Conservation (phyloP, 2,888 invertebrate species). For the Protodeltote pygarga region DNA sequence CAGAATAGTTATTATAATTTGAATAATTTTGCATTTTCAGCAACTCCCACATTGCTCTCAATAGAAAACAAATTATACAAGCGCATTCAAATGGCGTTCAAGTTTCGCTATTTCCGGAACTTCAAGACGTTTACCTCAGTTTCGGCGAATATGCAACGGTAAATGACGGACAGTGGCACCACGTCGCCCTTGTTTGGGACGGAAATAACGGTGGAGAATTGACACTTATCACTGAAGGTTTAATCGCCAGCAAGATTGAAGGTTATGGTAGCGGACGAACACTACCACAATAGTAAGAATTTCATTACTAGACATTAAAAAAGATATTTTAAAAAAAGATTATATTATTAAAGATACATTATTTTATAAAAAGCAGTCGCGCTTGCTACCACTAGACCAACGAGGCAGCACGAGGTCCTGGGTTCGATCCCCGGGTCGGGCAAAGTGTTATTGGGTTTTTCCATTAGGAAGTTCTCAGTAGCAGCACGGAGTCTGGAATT, state of each 20-base stretch:
- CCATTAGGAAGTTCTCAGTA: no score
- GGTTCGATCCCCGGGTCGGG: no score
- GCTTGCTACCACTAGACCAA: no score
- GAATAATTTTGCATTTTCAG: constrained; percentile 72
- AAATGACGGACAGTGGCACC: constrained; percentile 99
- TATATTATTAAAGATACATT: no score
- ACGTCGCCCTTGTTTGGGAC: constrained; percentile 98
- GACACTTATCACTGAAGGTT: constrained; percentile 97
- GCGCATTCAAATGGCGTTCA: constrained; percentile 97
- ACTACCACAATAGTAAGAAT: constrained; percentile 94
- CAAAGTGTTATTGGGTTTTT: no score
- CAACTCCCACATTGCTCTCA: constrained; percentile 92
- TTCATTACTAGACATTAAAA: no score
- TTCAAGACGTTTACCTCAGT: constrained; percentile 95
- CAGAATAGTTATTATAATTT: background rate
- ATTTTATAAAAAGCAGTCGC: no score
- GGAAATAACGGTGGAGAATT: constrained; percentile 94
- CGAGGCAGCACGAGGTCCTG: no score
- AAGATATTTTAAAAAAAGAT: no score
- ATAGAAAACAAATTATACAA: constrained; percentile 94
- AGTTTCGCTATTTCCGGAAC: constrained; percentile 94
- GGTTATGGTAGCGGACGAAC: constrained; percentile 94
- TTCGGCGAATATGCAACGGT: constrained; percentile 97
- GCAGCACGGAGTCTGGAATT: no score
- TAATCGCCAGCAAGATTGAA: constrained; percentile 96